Evolutionary conservation across 2,113 vertebrate genomes (phyloP).

Genomic region (Salvelinus alpinus): DNA sequence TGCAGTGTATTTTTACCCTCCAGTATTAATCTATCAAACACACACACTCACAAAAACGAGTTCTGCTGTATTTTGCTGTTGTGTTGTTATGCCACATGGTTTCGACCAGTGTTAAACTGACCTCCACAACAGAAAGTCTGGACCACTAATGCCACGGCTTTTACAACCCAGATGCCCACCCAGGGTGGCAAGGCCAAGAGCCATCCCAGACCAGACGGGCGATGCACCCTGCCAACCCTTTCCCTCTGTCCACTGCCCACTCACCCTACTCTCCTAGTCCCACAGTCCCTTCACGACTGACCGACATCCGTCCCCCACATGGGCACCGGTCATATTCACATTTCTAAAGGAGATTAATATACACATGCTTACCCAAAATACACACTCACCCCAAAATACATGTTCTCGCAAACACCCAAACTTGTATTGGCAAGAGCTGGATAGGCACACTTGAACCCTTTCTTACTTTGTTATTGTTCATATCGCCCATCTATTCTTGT

Average conservation of each 20-base stretch:
- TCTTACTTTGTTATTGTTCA: too few species aligned
- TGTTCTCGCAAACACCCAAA: too few species aligned
- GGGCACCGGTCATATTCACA: neutral
- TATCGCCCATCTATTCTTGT: too few species aligned
- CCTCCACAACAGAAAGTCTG: neutral
- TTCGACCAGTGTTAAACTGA: neutral
- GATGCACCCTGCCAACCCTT: neutral
- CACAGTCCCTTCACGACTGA: conserved; percentile 4
- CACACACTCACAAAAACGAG: neutral
- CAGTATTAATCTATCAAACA: neutral
- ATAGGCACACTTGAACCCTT: too few species aligned
- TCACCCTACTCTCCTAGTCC: neutral
- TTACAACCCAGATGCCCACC: conserved; percentile 1
- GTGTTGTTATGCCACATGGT: neutral
- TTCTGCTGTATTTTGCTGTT: neutral
- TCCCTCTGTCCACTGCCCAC: conserved; percentile 1
- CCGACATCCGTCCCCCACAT: neutral
- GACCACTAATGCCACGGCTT: neutral
- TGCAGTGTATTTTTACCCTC: neutral
- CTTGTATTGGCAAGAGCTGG: too few species aligned
- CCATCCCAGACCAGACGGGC: conserved; percentile 6
- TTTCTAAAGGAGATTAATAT: neutral
- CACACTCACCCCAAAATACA: neutral
- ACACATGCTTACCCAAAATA: neutral
- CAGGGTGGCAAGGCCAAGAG: neutral